These are phyloP conservation scores for Oscheius sp. DNA, from an alignment of 2,888 invertebrate species.

Conservation along the genomic window DNA sequence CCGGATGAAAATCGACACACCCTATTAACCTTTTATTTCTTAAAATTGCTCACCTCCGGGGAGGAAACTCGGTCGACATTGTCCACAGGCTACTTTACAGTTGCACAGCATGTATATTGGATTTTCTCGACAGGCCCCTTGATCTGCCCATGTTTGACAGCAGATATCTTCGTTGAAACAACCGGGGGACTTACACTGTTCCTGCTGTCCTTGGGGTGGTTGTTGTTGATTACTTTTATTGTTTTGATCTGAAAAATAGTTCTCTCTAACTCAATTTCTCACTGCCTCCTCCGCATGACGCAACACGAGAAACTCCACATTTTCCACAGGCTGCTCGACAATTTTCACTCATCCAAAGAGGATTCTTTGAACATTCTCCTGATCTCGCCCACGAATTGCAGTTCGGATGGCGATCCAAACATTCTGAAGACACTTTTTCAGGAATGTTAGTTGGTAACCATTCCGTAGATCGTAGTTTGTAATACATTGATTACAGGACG, in stretches of 20 bases:
- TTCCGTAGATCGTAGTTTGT: constrained; percentile 45
- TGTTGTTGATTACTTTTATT: not conserved
- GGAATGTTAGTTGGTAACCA: constrained; percentile 20
- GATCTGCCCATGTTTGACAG: constrained; percentile 57
- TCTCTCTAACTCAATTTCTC: too few relatives aligned
- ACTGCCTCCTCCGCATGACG: constrained; percentile 34
- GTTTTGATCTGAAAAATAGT: not conserved
- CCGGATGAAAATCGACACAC: constrained; percentile 3
- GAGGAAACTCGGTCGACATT: not conserved
- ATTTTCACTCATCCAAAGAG: constrained; percentile 66
- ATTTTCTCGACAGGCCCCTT: constrained; percentile 35
- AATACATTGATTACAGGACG: constrained; percentile 55
- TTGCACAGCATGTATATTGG: constrained; percentile 15
- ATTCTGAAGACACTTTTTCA: constrained; percentile 41
- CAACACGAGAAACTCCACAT: constrained; percentile 44
- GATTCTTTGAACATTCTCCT: constrained; percentile 63
- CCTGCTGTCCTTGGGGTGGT: constrained; percentile 16
- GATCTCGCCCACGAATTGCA: constrained; percentile 55
- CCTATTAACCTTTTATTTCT: not conserved
- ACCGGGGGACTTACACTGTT: constrained; percentile 41
- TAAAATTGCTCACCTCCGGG: constrained; percentile 6
- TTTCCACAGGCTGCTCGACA: constrained; percentile 56
- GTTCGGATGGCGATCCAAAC: constrained; percentile 60
- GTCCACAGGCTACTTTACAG: constrained; percentile 2
- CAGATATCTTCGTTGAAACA: constrained; percentile 65